Evolutionary conservation across 2,888 invertebrate genomes (phyloP).

Genomic region (Endotricha flammealis): DNA sequence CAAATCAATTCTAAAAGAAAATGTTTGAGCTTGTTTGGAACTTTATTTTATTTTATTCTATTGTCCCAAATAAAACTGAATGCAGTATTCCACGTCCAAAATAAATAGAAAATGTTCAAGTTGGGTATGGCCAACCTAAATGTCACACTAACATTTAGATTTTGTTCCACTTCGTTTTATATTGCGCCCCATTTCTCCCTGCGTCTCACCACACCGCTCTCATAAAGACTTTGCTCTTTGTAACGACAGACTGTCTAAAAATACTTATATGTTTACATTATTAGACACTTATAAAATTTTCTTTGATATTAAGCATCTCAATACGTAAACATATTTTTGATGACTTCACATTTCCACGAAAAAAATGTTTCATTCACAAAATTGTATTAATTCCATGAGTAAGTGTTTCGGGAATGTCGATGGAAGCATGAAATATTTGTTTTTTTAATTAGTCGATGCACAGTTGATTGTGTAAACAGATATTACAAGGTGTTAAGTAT

Average conservation of each 20-base stretch:
- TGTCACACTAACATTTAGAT: constrained; percentile 67
- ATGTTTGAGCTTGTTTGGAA: too few relatives aligned
- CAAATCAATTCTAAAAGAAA: too few relatives aligned
- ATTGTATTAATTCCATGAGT: constrained; percentile 6
- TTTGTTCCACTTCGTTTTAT: constrained; percentile 55
- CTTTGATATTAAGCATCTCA: constrained; percentile 7
- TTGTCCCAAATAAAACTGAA: too few relatives aligned
- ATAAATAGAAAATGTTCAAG: constrained; percentile 25
- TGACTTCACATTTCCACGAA: constrained; percentile 5
- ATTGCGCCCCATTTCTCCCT: constrained; percentile 47
- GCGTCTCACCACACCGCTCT: constrained; percentile 27
- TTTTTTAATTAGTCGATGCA: constrained; percentile 3
- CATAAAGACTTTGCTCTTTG: constrained; percentile 21
- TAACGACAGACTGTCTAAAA: constrained; percentile 9
- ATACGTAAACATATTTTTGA: background rate
- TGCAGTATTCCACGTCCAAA: too few relatives aligned
- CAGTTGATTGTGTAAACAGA: constrained; percentile 1
- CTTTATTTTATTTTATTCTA: too few relatives aligned
- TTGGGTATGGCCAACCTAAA: constrained; percentile 43
- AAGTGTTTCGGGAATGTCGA: constrained; percentile 9
- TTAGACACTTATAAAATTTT: background rate
- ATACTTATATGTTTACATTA: constrained; percentile 2
- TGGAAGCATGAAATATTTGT: constrained; percentile 12
- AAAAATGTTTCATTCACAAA: constrained; percentile 12
- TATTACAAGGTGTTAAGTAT: background rate